Evolutionary conservation across 2,888 invertebrate genomes (phyloP).

Genomic region (Synanthedon formicaeformis): DNA sequence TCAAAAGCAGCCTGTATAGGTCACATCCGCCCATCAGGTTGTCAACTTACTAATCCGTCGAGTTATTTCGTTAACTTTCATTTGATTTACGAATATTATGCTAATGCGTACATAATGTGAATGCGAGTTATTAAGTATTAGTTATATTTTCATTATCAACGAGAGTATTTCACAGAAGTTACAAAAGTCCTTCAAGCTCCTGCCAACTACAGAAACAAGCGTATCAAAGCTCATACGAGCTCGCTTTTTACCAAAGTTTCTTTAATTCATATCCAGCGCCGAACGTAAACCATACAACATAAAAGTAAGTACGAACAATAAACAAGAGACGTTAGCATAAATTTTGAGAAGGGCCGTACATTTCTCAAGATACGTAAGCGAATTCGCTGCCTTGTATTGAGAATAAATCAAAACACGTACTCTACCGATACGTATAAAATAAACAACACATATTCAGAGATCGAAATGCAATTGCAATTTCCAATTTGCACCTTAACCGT

Average conservation of each 20-base stretch:
- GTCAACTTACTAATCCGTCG: too few relatives aligned
- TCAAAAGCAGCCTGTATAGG: too few relatives aligned
- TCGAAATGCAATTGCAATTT: not conserved
- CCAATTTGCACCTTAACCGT: not conserved
- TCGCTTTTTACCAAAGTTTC: slow-evolving; percentile 13
- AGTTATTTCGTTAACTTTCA: too few relatives aligned
- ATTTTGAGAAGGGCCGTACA: slow-evolving; percentile 8
- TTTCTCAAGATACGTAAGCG: slow-evolving; percentile 8
- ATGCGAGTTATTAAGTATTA: too few relatives aligned
- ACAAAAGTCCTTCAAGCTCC: not conserved
- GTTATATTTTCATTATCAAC: not conserved
- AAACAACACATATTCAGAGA: not conserved
- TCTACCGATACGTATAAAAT: not conserved
- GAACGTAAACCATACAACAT: not conserved
- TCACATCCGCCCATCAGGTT: too few relatives aligned
- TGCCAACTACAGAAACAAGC: not conserved
- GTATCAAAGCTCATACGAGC: not conserved
- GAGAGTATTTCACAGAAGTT: not conserved
- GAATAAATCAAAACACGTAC: slow-evolving; percentile 11
- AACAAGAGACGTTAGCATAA: slow-evolving; percentile 17
- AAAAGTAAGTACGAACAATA: slow-evolving; percentile 13
- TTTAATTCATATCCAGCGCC: slow-evolving; percentile 19
- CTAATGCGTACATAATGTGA: too few relatives aligned
- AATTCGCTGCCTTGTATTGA: slow-evolving; percentile 3
- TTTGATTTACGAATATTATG: too few relatives aligned